Evolutionary conservation across 2,888 invertebrate genomes (phyloP).

Genomic region (Thyatira batis): DNA sequence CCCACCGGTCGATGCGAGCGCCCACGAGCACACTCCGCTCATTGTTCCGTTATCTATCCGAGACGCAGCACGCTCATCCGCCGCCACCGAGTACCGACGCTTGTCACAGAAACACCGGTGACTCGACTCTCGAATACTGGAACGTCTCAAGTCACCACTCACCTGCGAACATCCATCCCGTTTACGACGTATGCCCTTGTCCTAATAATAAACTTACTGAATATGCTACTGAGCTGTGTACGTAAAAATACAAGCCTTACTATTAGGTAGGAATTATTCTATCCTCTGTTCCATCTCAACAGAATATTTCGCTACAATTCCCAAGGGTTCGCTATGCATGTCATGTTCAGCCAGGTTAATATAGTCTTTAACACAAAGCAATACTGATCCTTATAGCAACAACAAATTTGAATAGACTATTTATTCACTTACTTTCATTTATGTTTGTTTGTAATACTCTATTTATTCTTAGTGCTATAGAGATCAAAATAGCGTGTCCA

Average conservation of each 20-base stretch:
- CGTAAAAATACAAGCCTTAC: not conserved
- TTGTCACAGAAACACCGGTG: slow-evolving; percentile 63
- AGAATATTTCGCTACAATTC: not conserved
- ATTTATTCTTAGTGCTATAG: not conserved
- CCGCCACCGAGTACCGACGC: slow-evolving; percentile 68
- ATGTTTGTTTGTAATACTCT: not conserved
- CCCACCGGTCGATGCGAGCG: slow-evolving; percentile 76
- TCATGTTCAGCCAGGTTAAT: not conserved
- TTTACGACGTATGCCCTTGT: not conserved
- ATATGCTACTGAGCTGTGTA: not conserved
- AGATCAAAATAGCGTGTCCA: not conserved
- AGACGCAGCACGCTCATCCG: slow-evolving; percentile 74
- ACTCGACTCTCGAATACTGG: slow-evolving; percentile 42
- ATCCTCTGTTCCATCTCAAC: not conserved
- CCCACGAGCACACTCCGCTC: slow-evolving; percentile 52
- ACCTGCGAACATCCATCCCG: not conserved
- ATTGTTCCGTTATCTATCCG: slow-evolving; percentile 78
- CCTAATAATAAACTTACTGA: not conserved
- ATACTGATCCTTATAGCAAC: not conserved
- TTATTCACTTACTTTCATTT: not conserved
- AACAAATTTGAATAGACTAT: not conserved
- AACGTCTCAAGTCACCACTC: slow-evolving; percentile 49
- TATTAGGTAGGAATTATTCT: not conserved
- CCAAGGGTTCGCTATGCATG: not conserved
- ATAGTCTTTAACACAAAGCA: not conserved